Evolutionary conservation across 2,888 invertebrate species (phyloP).

Genomic region (Andrena praecox): DNA sequence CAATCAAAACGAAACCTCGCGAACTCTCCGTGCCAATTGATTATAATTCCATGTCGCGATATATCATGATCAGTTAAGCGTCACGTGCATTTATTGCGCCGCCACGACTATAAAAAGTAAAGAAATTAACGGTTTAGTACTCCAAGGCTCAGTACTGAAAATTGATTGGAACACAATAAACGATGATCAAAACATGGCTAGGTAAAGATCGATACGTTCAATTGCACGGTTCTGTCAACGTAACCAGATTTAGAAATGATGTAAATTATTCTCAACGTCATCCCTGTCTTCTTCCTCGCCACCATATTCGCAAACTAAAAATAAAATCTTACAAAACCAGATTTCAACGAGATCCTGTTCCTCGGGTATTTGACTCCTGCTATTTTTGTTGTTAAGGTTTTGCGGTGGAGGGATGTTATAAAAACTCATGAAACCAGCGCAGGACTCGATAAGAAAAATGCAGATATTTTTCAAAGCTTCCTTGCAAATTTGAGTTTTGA

Average conservation of each 20-base stretch:
- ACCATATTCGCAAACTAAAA: background rate
- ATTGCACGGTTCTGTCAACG: constrained; percentile 28
- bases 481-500: too few species aligned
- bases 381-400: constrained; percentile 31
- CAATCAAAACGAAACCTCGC: too few species aligned
- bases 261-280: constrained; percentile 30
- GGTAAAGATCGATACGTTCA: constrained; percentile 39
- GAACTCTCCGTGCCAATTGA: background rate
- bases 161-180: constrained; percentile 38
- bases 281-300: background rate
- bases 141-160: background rate
- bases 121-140: background rate
- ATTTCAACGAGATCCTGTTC: background rate
- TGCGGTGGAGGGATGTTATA: background rate
- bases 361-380: background rate
- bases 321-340: constrained; percentile 17
- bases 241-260: constrained; percentile 28
- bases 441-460: background rate
- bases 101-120: background rate
- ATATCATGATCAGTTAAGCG: background rate
- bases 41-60: background rate
- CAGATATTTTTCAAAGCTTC: background rate
- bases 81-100: background rate
- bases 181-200: constrained; percentile 37
- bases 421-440: background rate